Evolutionary conservation across 2,888 invertebrate species (phyloP).

Genomic region (Conops quadrifasciatus): DNA sequence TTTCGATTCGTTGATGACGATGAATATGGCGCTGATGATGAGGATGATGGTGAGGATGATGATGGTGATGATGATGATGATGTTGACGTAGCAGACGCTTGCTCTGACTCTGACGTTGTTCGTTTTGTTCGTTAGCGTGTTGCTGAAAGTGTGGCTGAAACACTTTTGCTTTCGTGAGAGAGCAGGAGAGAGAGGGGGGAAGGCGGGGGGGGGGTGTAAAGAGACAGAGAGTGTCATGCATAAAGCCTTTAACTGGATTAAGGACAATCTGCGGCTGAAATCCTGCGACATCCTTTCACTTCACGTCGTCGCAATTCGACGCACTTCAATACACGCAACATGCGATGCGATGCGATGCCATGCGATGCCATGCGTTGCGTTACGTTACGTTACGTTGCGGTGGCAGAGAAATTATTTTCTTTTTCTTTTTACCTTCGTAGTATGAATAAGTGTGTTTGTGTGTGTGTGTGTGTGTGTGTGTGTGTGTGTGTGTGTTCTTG

Average conservation of each 20-base stretch:
- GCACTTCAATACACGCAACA: conserved; percentile 2
- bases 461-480: no score
- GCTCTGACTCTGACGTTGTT: background rate
- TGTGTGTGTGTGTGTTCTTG: conserved; percentile 16
- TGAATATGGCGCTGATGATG: background rate
- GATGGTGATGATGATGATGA: background rate
- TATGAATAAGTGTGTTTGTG: no score
- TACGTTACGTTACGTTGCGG: no score
- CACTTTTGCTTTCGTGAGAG: background rate
- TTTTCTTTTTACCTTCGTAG: no score
- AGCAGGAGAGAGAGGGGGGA: background rate
- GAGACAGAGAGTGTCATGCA: background rate
- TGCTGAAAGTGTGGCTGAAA: background rate
- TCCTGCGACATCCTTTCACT: conserved; percentile 56
- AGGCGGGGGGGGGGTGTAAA: background rate
- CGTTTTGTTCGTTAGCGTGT: conserved; percentile 1
- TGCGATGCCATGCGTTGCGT: background rate
- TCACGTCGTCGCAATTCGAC: conserved; percentile 37
- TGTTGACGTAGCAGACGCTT: background rate
- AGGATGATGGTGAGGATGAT: background rate
- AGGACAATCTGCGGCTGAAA: conserved; percentile 59
- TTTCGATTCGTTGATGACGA: background rate
- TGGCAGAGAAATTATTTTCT: no score
- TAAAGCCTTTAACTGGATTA: conserved; percentile 55
- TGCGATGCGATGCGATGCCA: background rate